phyloP scores from a whole-genome alignment of 2,797 vertebrate species.

The Schizopygopsis pylzovi region DNA sequence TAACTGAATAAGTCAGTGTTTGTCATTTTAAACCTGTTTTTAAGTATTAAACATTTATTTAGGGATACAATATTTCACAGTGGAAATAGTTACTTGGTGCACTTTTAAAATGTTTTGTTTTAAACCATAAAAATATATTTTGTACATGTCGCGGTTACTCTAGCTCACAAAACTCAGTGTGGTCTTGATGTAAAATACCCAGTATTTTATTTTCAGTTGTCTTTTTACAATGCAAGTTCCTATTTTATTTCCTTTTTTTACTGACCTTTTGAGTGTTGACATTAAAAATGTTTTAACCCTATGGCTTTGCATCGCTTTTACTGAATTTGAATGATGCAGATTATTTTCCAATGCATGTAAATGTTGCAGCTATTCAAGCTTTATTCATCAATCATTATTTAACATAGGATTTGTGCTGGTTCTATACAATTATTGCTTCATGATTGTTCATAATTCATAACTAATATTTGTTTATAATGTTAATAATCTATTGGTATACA shows the following conservation, averaged over 20 bases:
- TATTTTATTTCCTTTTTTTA: neutral
- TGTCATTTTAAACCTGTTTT: neutral
- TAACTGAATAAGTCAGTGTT: neutral
- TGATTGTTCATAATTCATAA: neutral
- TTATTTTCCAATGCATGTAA: neutral
- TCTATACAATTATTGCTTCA: neutral
- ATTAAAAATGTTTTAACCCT: slow-evolving; percentile 28
- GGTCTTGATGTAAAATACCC: neutral
- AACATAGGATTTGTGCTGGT: neutral
- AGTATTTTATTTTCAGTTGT: slow-evolving; percentile 6
- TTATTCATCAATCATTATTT: neutral
- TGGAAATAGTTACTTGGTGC: slow-evolving; percentile 2
- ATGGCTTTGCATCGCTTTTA: slow-evolving; percentile 20
- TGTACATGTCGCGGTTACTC: neutral
- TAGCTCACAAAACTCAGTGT: neutral
- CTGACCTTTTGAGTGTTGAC: slow-evolving; percentile 8
- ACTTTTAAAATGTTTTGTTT: neutral
- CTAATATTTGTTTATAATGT: slow-evolving; percentile 3
- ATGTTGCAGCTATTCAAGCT: neutral
- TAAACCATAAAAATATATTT: neutral
- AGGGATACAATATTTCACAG: neutral
- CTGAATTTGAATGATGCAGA: slow-evolving; percentile 16
- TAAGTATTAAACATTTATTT: neutral
- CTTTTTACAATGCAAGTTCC: slow-evolving; percentile 1
- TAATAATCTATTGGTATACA: neutral